Percentiles rank a stretch among this genome's conserved stretches.
These are phyloP conservation scores for Papio anubis DNA, from an alignment of 2,113 vertebrate species.

Conservation along the genomic window DNA sequence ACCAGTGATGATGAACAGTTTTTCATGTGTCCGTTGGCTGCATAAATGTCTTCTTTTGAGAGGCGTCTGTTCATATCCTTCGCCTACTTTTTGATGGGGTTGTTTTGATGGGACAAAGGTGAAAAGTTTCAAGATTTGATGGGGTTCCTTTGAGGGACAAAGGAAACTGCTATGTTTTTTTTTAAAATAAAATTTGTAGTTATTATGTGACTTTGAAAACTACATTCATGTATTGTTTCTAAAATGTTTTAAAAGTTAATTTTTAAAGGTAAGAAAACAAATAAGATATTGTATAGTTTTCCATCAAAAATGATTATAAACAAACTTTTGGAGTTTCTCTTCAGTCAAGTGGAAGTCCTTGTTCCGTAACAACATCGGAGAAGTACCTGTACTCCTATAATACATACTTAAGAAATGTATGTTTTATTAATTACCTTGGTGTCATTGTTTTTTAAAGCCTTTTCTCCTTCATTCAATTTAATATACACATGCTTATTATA, in stretches of 20 bases:
- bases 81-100: too few species aligned
- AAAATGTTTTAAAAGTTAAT: neutral
- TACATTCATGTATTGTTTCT: neutral
- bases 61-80: too few species aligned
- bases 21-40: too few species aligned
- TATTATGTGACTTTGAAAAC: slow-evolving; percentile 32
- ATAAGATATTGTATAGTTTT: neutral
- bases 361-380: neutral
- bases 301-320: neutral
- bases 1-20: too few species aligned
- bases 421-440: neutral
- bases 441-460: neutral
- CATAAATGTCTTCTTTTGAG: too few species aligned
- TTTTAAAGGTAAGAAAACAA: neutral
- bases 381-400: neutral
- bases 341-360: neutral
- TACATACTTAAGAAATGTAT: neutral
- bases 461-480: neutral
- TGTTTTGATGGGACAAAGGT: too few species aligned
- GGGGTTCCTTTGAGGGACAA: neutral
- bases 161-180: neutral
- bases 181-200: neutral
- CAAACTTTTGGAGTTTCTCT: neutral
- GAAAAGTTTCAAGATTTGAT: too few species aligned
- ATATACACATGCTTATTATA: neutral